Base-by-base conservation (phyloP, 2,113 vertebrate genomes). In the Crotalus helleri region DNA sequence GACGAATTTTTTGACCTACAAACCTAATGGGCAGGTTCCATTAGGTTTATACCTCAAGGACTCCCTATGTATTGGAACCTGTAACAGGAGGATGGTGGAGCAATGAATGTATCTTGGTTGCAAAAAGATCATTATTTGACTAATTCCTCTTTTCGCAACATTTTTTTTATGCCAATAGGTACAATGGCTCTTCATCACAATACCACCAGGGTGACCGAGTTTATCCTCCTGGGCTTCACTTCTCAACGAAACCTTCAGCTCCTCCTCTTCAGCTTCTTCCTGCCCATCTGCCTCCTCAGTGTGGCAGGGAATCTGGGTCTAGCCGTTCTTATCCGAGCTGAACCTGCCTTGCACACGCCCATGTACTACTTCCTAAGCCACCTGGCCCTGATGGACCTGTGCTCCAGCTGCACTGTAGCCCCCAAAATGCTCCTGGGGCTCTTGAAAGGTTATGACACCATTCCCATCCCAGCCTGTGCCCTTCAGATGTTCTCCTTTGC, bases 401-500 rank as follows among this genome's bases (percentile, higher is more conserved):
- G 96, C 90, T 96, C 93, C 49, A 94, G 96, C 89, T 96, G 95
- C 0, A 93, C 95, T 57, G 96, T 97, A 0, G 85, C 92, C 11
- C 96, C 97, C 64, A 96, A 96, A 93, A 97, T 97, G 96, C 92
- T 96, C 0, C 44, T 91, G 69, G 97, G 94, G 88, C 90, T 96
- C 39, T 85, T 95, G 69, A 87, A 90, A 93, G 85, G 95, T n/a
- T 90, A 0, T 0, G 87, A 94, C 91, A 93, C 94, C 88, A 96
- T 96, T 85, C 87, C 95, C 13, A 93, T 95, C 0, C 1, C n/a
- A 4, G 96, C 94, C 88, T 97, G 96, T 21, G 96, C 91, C 59
- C 91, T 96, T 57, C 97, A 97, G 93, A 96, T 97, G 96, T 96
- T 97, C 87, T 51, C 95, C 49, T 97, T 97, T 5, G 87, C 94